Base-by-base conservation (phyloP, 2,797 vertebrate species). In the Apogon talboti region DNA sequence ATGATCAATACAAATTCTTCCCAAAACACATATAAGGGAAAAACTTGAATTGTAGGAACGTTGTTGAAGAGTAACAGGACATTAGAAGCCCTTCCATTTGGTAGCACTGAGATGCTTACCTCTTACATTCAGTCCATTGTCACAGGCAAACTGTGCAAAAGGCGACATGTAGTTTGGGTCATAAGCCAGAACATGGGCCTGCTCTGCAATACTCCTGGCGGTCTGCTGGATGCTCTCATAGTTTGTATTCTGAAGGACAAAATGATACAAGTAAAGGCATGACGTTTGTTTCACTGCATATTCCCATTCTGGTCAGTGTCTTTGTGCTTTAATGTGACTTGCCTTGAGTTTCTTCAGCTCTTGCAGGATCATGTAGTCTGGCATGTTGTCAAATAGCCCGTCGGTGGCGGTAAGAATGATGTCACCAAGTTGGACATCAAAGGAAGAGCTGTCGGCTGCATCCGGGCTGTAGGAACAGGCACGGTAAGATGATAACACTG, bases 341-440 rank as follows among this genome's bases (percentile, higher is more conserved):
- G 96, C 98, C 95, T 99, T 97, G 50, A 99, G 93, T 79, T 98
- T 98, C 82, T 98, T 97, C 41, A 99, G 84, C 92, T 99, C 96
- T 78, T 98, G 96, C 77, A 99, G 94, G 78, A 99, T 99, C 98
- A 99, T 99, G 79, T 98, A 97, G 88, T 99, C 98, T 0, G 98
- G 96, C 97, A 99, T 99, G 92, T 99, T 99, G 94, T 99, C 98
- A 37, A 99, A 99, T n/a, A 99, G 96, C 1, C 98, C 98, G 0
- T 99, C 98, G 0, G 96, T 98, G 2, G 98, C 98, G 0, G 98
- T 99, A 79, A 99, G 93, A 85, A 99, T 99, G 84, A 99, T 99
- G 90, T 99, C 98, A 53, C 98, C 98, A 1, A 99, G 92, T 91
- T 99, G 96, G 52, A 99, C 97, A 44, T 98, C 96, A 38, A 99